phyloP scores from a whole-genome alignment of 2,797 vertebrate species.

The Pogonophryne albipinna region DNA sequence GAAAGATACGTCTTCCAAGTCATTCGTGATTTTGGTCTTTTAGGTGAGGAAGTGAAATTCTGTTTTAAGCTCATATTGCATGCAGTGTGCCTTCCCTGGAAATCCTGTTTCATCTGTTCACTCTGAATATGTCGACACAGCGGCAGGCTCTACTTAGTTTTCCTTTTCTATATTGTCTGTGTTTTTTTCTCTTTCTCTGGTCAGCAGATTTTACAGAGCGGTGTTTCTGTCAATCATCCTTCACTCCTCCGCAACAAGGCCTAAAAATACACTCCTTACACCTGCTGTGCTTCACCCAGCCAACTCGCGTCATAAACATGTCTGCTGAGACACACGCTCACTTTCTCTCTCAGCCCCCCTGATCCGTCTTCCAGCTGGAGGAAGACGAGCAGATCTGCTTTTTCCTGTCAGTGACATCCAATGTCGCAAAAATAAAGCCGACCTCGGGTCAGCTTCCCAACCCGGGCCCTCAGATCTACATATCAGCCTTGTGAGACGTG shows the following conservation, averaged over 20 bases:
- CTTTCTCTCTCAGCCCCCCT: constrained; percentile 31
- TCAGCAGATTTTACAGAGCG: constrained; percentile 48
- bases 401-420: constrained; percentile 56
- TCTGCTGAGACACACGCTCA: constrained; percentile 44
- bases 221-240: constrained; percentile 47
- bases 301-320: constrained; percentile 59
- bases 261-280: constrained; percentile 74
- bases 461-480: constrained; percentile 7
- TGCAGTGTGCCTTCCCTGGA: not conserved
- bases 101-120: constrained; percentile 14
- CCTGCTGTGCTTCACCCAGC: constrained; percentile 64
- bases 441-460: constrained; percentile 22
- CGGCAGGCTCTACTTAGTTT: not conserved
- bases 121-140: not conserved
- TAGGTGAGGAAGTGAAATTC: constrained; percentile 14
- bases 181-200: constrained; percentile 39
- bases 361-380: constrained; percentile 65
- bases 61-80: not conserved
- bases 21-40: not conserved
- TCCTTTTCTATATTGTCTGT: not conserved
- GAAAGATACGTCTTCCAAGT: not conserved
- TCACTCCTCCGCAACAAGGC: constrained; percentile 49
- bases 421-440: constrained; percentile 40
- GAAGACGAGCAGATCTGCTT: constrained; percentile 48
- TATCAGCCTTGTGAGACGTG: constrained; percentile 10